Evolutionary conservation across 2,113 vertebrate species (phyloP).

Genomic region (Egretta garzetta): DNA sequence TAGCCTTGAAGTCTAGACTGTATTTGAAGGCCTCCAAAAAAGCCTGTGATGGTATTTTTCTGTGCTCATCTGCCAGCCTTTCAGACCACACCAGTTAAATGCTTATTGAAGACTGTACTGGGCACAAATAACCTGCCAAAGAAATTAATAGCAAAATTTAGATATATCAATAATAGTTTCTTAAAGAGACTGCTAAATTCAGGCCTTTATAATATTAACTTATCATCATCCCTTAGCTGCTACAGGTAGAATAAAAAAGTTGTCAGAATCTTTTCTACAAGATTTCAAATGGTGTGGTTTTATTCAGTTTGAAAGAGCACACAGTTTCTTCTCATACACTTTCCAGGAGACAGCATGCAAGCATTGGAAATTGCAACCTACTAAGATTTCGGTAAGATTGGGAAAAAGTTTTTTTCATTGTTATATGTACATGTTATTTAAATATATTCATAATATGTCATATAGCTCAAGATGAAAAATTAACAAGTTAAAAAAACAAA

Average conservation of each 20-base stretch:
- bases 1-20: neutral
- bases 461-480: neutral
- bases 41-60: neutral
- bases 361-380: neutral
- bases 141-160: neutral
- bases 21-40: neutral
- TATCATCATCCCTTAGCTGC: neutral
- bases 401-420: neutral
- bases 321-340: neutral
- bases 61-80: neutral
- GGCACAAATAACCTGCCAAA: neutral
- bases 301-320: neutral
- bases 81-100: neutral
- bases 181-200: neutral
- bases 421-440: neutral
- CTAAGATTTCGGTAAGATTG: neutral
- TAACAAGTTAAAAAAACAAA: neutral
- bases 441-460: neutral
- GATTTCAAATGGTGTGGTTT: neutral
- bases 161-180: neutral
- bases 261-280: neutral
- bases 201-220: neutral
- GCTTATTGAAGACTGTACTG: neutral
- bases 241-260: neutral
- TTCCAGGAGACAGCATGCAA: neutral